Evolutionary conservation across 2,797 vertebrate genomes (phyloP), one percentile per base, ranked within the genome.

Genomic region (Knipowitschia caucasica): DNA sequence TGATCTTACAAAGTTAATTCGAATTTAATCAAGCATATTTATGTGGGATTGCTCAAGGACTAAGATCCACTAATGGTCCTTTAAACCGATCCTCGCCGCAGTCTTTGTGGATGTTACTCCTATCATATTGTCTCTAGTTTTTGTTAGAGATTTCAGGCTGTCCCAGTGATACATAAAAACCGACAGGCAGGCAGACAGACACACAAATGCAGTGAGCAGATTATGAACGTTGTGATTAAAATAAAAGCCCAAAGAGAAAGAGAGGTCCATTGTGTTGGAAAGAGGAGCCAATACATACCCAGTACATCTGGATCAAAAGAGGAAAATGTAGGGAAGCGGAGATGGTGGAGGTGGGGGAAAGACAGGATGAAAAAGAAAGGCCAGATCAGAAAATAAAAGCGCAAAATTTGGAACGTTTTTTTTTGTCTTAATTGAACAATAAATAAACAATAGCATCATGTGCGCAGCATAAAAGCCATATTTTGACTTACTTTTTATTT

Each of bases 281-380:
- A 73, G 66, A 62, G 80, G 69, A 77, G 47, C 85, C n/a, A n/a
- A 90, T 94, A 94, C 93, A 63, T 94, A 95, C 93, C 93, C 92
- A 94, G 89, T 86, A 93, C 89, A 89, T 94, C 93, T 94, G 92
- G 87, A 83, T 81, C 86, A 81, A 86, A 80, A 83, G 75, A 88
- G 83, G 75, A 88, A 61, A 67, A 86, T 81, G 81, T 79, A 76
- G 74, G 83, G 69, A 44, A n/a, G 68, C 42, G 68, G 58, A 53
- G 74, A 73, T 64, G 69, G 66, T 54, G 64, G 53, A 79, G 62
- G 68, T 65, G 73, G 71, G 62, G 71, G 72, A 38, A 84, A 83
- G 83, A 89, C 78, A 89, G 71, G 77, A 87, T 81, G 88, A 87
- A 85, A 86, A 82, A 89, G 59, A 89, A 65, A 83, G 83, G 83